phyloP scores from a whole-genome alignment of 1,140 invertebrate genomes.

The Brachionus rotundiformis region DNA sequence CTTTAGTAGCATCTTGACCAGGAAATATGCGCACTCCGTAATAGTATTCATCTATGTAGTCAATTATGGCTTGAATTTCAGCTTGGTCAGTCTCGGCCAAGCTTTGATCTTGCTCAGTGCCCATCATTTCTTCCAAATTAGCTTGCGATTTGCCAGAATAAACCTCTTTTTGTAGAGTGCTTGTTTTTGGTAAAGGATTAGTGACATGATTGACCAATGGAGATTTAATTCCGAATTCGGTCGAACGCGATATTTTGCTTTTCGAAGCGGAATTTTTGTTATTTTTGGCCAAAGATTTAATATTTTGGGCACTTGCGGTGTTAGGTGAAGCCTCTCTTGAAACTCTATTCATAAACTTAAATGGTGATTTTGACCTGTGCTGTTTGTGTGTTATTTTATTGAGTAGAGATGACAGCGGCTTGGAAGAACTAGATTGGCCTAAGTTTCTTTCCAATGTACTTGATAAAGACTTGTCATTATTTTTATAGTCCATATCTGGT shows the following conservation, averaged over 20 bases:
- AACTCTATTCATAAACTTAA: conserved; percentile 27
- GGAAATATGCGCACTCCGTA: conserved; percentile 87
- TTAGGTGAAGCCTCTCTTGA: conserved; percentile 31
- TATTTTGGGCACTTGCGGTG: neutral
- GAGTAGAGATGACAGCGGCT: neutral
- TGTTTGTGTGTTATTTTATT: conserved; percentile 44
- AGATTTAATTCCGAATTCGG: conserved; percentile 32
- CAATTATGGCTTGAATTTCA: conserved; percentile 58
- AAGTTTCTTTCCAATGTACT: conserved; percentile 39
- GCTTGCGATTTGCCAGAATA: neutral
- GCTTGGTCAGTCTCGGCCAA: conserved; percentile 23
- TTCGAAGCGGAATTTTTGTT: neutral
- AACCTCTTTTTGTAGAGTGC: conserved; percentile 21
- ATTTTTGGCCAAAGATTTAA: conserved; percentile 22
- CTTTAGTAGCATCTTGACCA: conserved; percentile 92
- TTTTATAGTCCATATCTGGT: neutral
- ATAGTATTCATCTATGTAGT: conserved; percentile 76
- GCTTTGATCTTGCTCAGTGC: neutral
- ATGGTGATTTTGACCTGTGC: conserved; percentile 30
- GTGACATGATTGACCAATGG: conserved; percentile 15
- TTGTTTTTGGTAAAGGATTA: neutral
- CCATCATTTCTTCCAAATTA: neutral
- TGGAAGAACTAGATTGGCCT: neutral
- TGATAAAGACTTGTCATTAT: conserved; percentile 5
- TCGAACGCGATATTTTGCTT: conserved; percentile 36